Base-by-base conservation (phyloP, 2,113 vertebrate genomes). In the Solenodon paradoxus region DNA sequence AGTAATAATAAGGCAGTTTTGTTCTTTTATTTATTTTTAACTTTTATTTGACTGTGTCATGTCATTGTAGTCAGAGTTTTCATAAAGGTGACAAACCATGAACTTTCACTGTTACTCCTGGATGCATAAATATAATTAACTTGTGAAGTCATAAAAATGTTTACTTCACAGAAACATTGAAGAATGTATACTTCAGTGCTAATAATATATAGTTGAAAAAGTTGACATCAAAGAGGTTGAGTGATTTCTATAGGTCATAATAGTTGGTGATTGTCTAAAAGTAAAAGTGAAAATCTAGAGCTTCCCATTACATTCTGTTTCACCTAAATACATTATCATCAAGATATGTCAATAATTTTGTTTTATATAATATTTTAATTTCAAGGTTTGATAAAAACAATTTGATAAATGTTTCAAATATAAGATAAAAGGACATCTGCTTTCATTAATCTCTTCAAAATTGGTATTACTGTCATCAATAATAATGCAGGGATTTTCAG, bases 381-480 rank as follows among this genome's bases (percentile, higher is more conserved):
- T 94, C 20, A 90, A 72, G 5, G 53, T 72, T 93, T 74, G 49
- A 49, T 1, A 79, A 81, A 93, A n/a, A n/a, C n/a, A n/a, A 55
- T 40, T 53, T 87, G 7, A 63, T 55, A 59, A 30, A 32, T 80
- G 7, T 77, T 92, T 83, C 51, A 49, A 66, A 87, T 61, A 20
- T 53, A 35, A 72, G n/a, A n/a, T n/a, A n/a, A n/a, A n/a, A n/a
- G 45, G 63, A 71, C n/a, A 38, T 3, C 30, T 92, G 16, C 10
- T 85, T 81, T 79, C 40, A 1, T 45, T 92, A 64, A 77, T 94
- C 32, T 94, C 24, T 94, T 90, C 12, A 87, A 90, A 93, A 93
- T 28, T 91, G 63, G 3, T 13, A 64, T 26, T 49, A 80, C 72
- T 85, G 75, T 40, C 35, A 61, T 87, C 26, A 59, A 17, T 38